Base-by-base conservation (phyloP, 1,140 invertebrate species). In the Bactericera cockerelli region DNA sequence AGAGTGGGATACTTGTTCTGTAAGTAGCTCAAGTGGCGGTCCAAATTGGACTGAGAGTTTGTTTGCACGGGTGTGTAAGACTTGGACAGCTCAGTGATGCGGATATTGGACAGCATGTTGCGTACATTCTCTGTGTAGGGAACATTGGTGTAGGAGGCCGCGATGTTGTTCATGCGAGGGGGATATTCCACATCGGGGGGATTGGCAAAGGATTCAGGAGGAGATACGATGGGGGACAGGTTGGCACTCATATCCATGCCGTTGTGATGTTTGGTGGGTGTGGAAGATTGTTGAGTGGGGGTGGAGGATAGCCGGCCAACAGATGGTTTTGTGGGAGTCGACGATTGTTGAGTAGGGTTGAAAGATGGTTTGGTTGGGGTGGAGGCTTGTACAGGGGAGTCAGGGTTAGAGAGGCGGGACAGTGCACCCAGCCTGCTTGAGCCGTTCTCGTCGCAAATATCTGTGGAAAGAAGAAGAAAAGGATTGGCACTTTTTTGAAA, bases 161-260 rank as follows among this genome's bases (percentile, higher is more conserved):
- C 26, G 16, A 57, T 57, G n/a, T 57, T 19, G 33, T 31, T 28
- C 16, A 19, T 33, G 11, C 26, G 56, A 11, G 26, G 26, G 4
- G 56, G 24, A n/a, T 33, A 31, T 31, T 57, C 26, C 26, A 31
- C 33, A n/a, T 26, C 16, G 16, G 56, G 56, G 3, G 56, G 16
- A n/a, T 2, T 25, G 6, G 42, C 6, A 8, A 49, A 8, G n/a
- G 4, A 10, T 8, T 49, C n/a, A 10, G n/a, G n/a, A 49, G 42
- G 42, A n/a, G 42, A 49, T 22, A n/a, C n/a, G n/a, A 57, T 57
- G 56, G 56, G 56, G 21, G 56, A 57, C 2, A 57, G 3, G 26
- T 57, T 57, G 26, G 21, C 26, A 33, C 56, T 57, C 14, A 57
- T 31, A 3, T 57, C 56, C 26, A 57, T 31, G 13, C 33, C 26